phyloP scores from a whole-genome alignment of 2,888 invertebrate species.

The Drosophila emarginata region DNA sequence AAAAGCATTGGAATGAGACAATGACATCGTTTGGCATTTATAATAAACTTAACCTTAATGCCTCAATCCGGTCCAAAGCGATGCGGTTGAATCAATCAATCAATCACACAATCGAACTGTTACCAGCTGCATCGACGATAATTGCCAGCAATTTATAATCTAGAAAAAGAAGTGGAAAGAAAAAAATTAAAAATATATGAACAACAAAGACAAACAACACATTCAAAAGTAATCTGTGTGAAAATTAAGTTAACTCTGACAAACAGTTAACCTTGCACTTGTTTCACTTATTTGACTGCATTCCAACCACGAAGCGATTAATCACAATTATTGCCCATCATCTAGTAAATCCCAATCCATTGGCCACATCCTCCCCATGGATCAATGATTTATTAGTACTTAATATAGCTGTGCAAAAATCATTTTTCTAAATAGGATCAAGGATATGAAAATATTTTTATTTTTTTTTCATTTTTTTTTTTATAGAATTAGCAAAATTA shows the following conservation, averaged over 20 bases:
- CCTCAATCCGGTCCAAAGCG: slow-evolving; percentile 13
- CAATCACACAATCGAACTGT: slow-evolving; percentile 51
- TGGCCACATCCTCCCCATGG: background rate
- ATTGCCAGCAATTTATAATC: slow-evolving; percentile 27
- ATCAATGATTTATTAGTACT: too few relatives aligned
- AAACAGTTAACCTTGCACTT: slow-evolving; percentile 13
- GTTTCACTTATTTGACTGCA: slow-evolving; percentile 3
- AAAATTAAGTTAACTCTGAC: background rate
- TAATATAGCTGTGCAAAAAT: too few relatives aligned
- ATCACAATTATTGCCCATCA: background rate
- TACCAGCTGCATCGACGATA: slow-evolving; percentile 21
- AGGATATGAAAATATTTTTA: too few relatives aligned
- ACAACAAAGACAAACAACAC: background rate
- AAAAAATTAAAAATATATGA: background rate
- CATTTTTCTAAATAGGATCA: too few relatives aligned
- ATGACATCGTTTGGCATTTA: slow-evolving; percentile 68
- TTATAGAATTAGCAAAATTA: too few relatives aligned
- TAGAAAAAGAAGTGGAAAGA: background rate
- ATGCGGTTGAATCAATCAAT: slow-evolving; percentile 39
- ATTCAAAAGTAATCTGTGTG: background rate
- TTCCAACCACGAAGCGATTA: background rate
- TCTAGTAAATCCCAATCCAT: too few relatives aligned
- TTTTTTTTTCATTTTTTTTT: too few relatives aligned
- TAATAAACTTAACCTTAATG: slow-evolving; percentile 65
- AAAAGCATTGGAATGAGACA: slow-evolving; percentile 40